A percentile compares a stretch with the other conserved stretches of the same genome.
phyloP scores from a whole-genome alignment of 1,140 invertebrate genomes.

The Drosophila dunni region DNA sequence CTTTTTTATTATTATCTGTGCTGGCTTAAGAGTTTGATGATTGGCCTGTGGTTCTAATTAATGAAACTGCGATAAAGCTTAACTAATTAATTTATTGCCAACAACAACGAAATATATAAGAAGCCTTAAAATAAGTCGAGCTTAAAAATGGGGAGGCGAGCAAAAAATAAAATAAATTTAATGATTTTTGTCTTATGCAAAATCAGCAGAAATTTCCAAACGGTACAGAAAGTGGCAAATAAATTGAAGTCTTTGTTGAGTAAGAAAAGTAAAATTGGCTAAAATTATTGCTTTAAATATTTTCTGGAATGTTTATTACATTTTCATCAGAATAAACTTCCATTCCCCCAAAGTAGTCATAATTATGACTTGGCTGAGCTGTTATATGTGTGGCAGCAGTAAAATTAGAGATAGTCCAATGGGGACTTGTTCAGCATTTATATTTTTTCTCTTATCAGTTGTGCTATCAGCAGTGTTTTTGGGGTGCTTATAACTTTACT shows the following conservation, averaged over 20 bases:
- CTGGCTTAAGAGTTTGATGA: conserved; percentile 22
- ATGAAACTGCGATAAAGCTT: conserved; percentile 51
- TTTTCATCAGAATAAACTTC: conserved; percentile 9
- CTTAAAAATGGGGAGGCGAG: too few relatives aligned
- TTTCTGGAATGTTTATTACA: neutral
- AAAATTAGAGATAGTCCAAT: conserved; percentile 10
- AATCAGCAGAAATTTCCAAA: too few relatives aligned
- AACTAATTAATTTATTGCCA: conserved; percentile 53
- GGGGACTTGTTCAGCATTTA: conserved; percentile 15
- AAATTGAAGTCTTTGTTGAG: too few relatives aligned
- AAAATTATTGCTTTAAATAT: too few relatives aligned
- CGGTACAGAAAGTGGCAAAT: too few relatives aligned
- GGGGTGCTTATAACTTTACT: conserved; percentile 33
- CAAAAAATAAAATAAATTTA: too few relatives aligned
- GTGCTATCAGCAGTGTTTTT: conserved; percentile 6
- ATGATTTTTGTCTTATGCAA: too few relatives aligned
- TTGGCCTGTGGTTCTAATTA: conserved; percentile 31
- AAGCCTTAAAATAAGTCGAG: conserved; percentile 6
- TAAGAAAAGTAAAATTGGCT: too few relatives aligned
- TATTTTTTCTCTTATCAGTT: conserved; percentile 1
- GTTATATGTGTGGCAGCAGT: neutral
- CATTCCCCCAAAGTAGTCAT: neutral
- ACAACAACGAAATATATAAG: conserved; percentile 23
- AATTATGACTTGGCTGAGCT: conserved; percentile 4
- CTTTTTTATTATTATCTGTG: conserved; percentile 4